Evolutionary conservation across 2,113 vertebrate species (phyloP).

Genomic region (Orycteropus afer): DNA sequence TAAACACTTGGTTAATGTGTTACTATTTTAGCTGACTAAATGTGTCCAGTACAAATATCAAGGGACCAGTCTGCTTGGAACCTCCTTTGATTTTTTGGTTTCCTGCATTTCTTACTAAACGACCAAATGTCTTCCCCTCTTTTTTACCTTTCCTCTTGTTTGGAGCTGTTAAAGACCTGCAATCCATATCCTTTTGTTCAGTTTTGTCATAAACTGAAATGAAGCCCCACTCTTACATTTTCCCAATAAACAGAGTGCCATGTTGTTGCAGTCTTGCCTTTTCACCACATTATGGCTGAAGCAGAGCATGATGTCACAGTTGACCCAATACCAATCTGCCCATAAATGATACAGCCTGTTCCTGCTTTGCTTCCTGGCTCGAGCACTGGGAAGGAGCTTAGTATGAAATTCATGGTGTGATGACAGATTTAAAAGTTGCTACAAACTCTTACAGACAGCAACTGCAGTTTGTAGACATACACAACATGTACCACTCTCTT

Average conservation of each 20-base stretch:
- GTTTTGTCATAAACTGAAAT: conserved; percentile 85
- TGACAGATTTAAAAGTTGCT: conserved; percentile 99
- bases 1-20: not conserved
- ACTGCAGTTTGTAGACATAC: conserved; percentile 93
- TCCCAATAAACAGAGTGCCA: conserved; percentile 88
- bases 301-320: conserved; percentile 89
- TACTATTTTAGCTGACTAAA: conserved; percentile 39
- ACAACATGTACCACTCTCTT: conserved; percentile 91
- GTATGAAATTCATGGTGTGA: conserved; percentile 91
- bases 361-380: conserved; percentile 89
- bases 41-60: conserved; percentile 19
- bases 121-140: conserved; percentile 57
- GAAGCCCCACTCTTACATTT: conserved; percentile 81
- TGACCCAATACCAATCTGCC: conserved; percentile 89
- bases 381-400: conserved; percentile 89
- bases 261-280: conserved; percentile 86
- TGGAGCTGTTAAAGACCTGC: conserved; percentile 75
- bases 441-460: conserved; percentile 95
- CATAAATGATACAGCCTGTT: conserved; percentile 90
- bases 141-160: conserved; percentile 35
- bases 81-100: conserved; percentile 68
- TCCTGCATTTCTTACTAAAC: conserved; percentile 77
- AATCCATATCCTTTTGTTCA: conserved; percentile 83
- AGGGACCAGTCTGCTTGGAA: conserved; percentile 60
- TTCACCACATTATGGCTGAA: conserved; percentile 90